Evolutionary conservation across 37 sponge, comb jelly and placozoan species (phyloP), one percentile per base, ranked within the genome.

Genomic region (Spongilla lacustris): DNA sequence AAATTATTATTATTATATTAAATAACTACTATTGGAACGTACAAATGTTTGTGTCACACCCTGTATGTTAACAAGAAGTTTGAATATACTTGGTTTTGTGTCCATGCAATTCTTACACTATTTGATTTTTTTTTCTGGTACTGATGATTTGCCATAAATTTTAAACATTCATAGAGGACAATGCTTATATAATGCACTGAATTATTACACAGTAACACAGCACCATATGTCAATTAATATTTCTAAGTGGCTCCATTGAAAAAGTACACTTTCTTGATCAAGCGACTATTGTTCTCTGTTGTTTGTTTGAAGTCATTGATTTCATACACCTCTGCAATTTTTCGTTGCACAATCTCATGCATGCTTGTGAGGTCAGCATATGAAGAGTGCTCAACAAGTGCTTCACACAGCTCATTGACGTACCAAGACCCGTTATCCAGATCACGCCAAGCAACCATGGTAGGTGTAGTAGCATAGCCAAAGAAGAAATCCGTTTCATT

Each of bases 401-500:
- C 37, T 24, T 71, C 32, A 41, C 89, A 87, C 31, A 92, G 71
- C 58, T 84, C 79, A 24, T 77, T 37, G 5, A 92, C 36, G 68
- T 81, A 92, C 89, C 84, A 88, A 0, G 92, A 85, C 17, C 92
- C 92, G 27, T 80, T 67, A 21, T 85, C 71, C 28, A 80, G 50
- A n/a, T 88, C 82, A 24, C 85, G 32, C 79, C 82, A 87, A 25
- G 84, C 83, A 14, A 74, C 74, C 24, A 81, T 46, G 19, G 84
- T 88, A 4, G 41, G 66, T 22, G 83, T 68, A 11, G 89, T 75
- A 8, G 89, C 85, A 83, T 78, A 84, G 0, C 80, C 89, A 71
- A 88, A 84, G 36, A 84, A 84, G 58, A 92, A 85, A 32, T 92
- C 92, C 11, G 89, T 78, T 17, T 82, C 84, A 77, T 50, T 68